phyloP scores from a whole-genome alignment of 2,888 invertebrate genomes.

The Drosophila ustulata region DNA sequence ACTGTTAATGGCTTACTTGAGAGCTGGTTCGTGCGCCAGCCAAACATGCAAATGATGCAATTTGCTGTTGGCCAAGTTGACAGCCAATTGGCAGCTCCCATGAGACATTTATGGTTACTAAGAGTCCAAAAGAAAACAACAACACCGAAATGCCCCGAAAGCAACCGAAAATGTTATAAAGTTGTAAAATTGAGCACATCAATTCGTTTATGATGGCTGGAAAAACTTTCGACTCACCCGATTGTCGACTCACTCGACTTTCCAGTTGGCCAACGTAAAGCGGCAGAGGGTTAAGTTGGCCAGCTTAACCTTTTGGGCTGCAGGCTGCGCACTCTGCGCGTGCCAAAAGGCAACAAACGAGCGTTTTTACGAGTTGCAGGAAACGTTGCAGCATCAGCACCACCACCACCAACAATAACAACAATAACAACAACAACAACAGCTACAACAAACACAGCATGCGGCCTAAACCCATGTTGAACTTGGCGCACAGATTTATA shows the following conservation, averaged over 20 bases:
- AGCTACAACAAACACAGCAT: constrained; percentile 74
- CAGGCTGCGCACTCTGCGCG: constrained; percentile 65
- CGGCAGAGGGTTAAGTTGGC: constrained; percentile 64
- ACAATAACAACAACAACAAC: constrained; percentile 30
- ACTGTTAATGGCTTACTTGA: constrained; percentile 72
- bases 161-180: constrained; percentile 51
- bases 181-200: constrained; percentile 62
- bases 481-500: constrained; percentile 82
- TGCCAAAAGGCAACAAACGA: constrained; percentile 81
- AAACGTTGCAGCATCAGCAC: constrained; percentile 56
- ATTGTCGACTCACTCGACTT: constrained; percentile 13
- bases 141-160: constrained; percentile 7
- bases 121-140: not conserved
- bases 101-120: constrained; percentile 5
- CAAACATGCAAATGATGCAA: constrained; percentile 16
- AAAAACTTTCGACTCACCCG: constrained; percentile 36
- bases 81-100: constrained; percentile 33
- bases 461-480: constrained; percentile 70
- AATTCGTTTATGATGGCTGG: constrained; percentile 57
- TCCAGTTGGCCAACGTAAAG: constrained; percentile 13
- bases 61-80: constrained; percentile 39
- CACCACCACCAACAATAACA: constrained; percentile 36
- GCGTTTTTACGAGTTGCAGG: constrained; percentile 72
- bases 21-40: constrained; percentile 21
- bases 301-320: constrained; percentile 72